phyloP scores from a whole-genome alignment of 2,113 vertebrate genomes.

The Bubo scandiacus region DNA sequence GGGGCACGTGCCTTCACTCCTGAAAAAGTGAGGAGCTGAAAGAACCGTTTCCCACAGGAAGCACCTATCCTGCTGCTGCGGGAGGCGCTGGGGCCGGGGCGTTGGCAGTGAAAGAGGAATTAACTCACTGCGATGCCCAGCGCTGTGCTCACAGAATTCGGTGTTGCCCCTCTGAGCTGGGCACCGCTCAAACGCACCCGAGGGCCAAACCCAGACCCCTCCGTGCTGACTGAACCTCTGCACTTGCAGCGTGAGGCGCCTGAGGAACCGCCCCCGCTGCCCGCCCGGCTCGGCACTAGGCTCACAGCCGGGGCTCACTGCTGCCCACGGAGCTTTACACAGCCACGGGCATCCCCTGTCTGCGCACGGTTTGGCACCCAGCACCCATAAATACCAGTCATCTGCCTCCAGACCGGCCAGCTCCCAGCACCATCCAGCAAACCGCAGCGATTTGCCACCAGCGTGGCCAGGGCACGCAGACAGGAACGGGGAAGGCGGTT shows the following conservation, averaged over 20 bases:
- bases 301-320: not conserved
- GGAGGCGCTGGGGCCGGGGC: not conserved
- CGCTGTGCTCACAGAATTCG: not conserved
- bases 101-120: not conserved
- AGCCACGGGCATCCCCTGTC: not conserved
- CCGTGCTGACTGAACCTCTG: fast-evolving
- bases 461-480: not conserved
- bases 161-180: not conserved
- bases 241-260: fast-evolving
- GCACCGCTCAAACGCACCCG: not conserved
- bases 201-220: too few relatives aligned
- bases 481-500: not conserved
- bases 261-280: fast-evolving
- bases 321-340: not conserved
- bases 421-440: not conserved
- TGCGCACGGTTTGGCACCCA: fast-evolving
- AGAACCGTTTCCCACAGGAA: not conserved
- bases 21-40: not conserved
- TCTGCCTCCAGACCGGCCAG: not conserved
- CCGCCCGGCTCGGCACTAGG: not conserved
- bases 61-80: fast-evolving
- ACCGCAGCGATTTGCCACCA: not conserved
- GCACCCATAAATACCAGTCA: not conserved
- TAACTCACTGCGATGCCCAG: not conserved
- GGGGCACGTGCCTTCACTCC: too few relatives aligned